Base-by-base conservation (phyloP, 2,797 vertebrate species). In the Smutsia gigantea region DNA sequence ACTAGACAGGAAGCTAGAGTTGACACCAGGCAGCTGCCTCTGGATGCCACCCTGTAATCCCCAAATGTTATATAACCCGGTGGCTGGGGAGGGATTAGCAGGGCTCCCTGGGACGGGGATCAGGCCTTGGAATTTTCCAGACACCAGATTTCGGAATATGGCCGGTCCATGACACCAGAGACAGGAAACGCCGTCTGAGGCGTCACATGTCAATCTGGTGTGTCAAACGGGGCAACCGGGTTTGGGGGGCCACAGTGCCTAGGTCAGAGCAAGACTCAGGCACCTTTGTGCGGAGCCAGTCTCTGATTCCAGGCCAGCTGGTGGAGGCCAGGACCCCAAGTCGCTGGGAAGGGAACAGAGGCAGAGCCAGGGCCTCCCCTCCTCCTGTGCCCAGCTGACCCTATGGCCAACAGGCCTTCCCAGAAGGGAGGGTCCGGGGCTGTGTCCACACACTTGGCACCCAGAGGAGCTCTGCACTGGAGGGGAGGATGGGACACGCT, bases 111-210 rank as follows among this genome's bases (percentile, higher is more conserved):
- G 7, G 87, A 77, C 92, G 95, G 92, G 87, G 87, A 85, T 61
- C 83, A 97, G 96, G 74, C 87, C 84, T 92, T 10, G 95, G 96
- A 97, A 98, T 96, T 98, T 97, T 98, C 97, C 97, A 90, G 93
- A 96, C 61, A 79, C 31, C 64, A 83, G 92, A 57, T 95, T 95
- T 95, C 37, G 0, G 64, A 90, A 79, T 79, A 71, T 1, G 3
- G 75, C 71, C 82, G 1, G 6, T 49, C 59, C 79, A 34, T 6
- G 25, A 61, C 42, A 9, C 75, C 6, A 9, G 82, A 77, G 42
- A 57, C 57, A 31, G 66, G 72, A 82, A 71, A n/a, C 29, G 23
- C 29, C 85, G 61, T 29, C 81, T 72, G n/a, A 46, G 39, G 8
- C 39, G 57, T 77, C 74, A 37, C 37, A 25, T 13, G 71, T 42